phyloP scores from a whole-genome alignment of 2,113 vertebrate genomes.

The Lutjanus erythropterus region DNA sequence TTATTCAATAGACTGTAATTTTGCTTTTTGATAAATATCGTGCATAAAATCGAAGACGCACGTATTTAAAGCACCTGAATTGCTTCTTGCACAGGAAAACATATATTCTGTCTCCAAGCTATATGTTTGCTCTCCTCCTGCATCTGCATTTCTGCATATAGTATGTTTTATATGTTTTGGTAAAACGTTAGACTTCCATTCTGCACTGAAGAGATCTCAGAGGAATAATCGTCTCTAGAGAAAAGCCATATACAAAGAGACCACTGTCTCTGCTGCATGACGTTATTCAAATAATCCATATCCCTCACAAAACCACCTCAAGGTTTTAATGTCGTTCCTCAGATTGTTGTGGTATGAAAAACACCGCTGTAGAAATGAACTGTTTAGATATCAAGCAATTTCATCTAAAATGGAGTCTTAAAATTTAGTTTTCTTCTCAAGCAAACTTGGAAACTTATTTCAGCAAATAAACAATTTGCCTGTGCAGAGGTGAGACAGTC shows the following conservation, averaged over 20 bases:
- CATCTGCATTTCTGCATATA: conserved; percentile 39
- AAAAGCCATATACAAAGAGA: conserved; percentile 53
- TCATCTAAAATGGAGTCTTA: background rate
- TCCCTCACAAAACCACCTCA: conserved; percentile 44
- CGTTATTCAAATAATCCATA: conserved; percentile 64
- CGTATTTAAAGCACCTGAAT: conserved; percentile 32
- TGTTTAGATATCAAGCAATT: conserved; percentile 43
- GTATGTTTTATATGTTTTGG: conserved; percentile 32
- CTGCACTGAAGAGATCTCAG: conserved; percentile 37
- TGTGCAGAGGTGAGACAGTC: background rate
- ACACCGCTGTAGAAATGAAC: conserved; percentile 5
- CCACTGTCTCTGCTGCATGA: conserved; percentile 46
- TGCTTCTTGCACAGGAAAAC: conserved; percentile 5
- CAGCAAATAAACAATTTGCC: conserved; percentile 18
- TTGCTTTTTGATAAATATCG: conserved; percentile 53
- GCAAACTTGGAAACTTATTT: conserved; percentile 31
- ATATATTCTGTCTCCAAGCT: conserved; percentile 24
- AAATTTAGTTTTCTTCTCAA: conserved; percentile 22
- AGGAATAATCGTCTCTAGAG: conserved; percentile 61
- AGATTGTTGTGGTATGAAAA: conserved; percentile 34
- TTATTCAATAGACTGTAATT: conserved; percentile 32
- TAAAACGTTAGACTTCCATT: conserved; percentile 42
- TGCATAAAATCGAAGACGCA: background rate
- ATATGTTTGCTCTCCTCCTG: conserved; percentile 29
- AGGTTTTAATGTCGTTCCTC: conserved; percentile 47